These are phyloP conservation scores for Iselma pallidipennis DNA, from an alignment of 2,888 invertebrate genomes.

Conservation along the genomic window DNA sequence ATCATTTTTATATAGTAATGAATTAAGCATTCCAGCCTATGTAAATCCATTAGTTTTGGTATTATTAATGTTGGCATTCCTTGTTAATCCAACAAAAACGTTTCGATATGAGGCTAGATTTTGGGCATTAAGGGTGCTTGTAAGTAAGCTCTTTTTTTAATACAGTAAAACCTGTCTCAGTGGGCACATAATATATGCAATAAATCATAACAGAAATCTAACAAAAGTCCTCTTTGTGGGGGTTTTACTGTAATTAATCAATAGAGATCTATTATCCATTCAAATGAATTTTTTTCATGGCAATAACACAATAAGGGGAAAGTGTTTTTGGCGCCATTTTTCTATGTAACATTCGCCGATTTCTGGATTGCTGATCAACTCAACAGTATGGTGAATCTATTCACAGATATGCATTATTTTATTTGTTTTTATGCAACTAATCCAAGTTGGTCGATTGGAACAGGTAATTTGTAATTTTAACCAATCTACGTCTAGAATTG, in stretches of 20 bases:
- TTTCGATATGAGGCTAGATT: slow-evolving; percentile 92
- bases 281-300: not conserved
- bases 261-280: not conserved
- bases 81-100: slow-evolving; percentile 91
- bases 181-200: not conserved
- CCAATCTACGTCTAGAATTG: not conserved
- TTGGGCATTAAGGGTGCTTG: slow-evolving; percentile 90
- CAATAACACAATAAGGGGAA: slow-evolving; percentile 65
- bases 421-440: slow-evolving; percentile 88
- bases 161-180: not conserved
- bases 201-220: not conserved
- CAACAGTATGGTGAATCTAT: slow-evolving; percentile 87
- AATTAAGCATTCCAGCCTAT: slow-evolving; percentile 88
- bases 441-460: slow-evolving; percentile 70
- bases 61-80: slow-evolving; percentile 79
- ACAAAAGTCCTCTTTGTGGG: no score
- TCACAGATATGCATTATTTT: slow-evolving; percentile 93
- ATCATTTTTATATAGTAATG: slow-evolving; percentile 77
- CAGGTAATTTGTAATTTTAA: slow-evolving; percentile 53
- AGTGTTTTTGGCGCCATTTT: slow-evolving; percentile 87
- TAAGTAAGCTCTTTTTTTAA: slow-evolving; percentile 59
- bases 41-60: slow-evolving; percentile 87
- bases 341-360: slow-evolving; percentile 94
- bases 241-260: not conserved
- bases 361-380: slow-evolving; percentile 99